Evolutionary conservation across 2,113 vertebrate species (phyloP), one percentile per base, ranked within the genome.

Genomic region (Phodopus roborovskii): DNA sequence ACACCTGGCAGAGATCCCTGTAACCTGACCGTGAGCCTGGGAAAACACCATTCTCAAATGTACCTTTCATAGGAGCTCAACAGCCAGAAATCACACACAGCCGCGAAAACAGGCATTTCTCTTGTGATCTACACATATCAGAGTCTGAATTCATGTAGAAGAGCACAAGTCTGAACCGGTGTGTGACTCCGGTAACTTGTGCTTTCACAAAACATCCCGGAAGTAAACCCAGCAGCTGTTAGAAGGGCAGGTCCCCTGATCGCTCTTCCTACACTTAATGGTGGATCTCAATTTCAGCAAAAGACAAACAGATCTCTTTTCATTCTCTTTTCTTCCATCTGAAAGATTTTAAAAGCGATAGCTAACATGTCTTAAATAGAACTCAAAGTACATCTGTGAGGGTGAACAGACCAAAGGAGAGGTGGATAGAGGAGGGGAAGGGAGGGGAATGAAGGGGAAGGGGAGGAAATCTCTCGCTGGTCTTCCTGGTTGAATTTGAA

Each of bases 401-500:
- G 16, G 3, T 60, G 11, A 79, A 9, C 20, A 42, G 26, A 24
- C 26, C 30, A 50, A 64, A 85, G 39, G 12, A 66, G 24, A 85
- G 39, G 42, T 22, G 11, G 30, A 1, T 1, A 12, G 30, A 45
- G 16, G n/a, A 62, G 22, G 28, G 28, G 2, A 9, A 26, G 15
- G 17, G 82, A 19, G 30, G 39, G 45, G 45, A 45, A 45, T 45
- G 45, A 5, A n/a, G 9, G 33, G 30, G 1, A 20, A 9, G 22
- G 2, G 19, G 4, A n/a, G 64, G 45, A 68, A 91, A 78, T 30
- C 70, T 84, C 70, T 95, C 45, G 56, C 16, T 79, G 75, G 62
- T 89, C 39, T 93, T 94, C 60, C 45, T 58, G 45, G 50, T 26
- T 15, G 73, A 39, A 22, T 79, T 11, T 70, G 45, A 96, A 66